Percentiles rank a stretch among this genome's conserved stretches.
These are phyloP conservation scores for Entomobrya multifasciata DNA, from an alignment of 2,888 invertebrate species.

Conservation along the genomic window DNA sequence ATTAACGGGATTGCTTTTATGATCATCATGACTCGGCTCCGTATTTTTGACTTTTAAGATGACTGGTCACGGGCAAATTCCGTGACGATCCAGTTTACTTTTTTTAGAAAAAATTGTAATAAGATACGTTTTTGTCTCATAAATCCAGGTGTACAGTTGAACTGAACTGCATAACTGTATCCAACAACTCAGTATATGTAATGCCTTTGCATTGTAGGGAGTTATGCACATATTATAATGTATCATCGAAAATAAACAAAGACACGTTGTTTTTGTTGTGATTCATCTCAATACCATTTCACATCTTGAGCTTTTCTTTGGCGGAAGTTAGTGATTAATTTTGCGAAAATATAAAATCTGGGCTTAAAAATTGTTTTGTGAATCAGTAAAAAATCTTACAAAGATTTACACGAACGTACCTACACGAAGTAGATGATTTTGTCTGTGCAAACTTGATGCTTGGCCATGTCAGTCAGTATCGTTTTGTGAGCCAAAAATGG, in stretches of 20 bases:
- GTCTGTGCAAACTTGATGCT: no score
- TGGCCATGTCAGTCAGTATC: no score
- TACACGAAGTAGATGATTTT: no score
- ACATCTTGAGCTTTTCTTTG: neutral
- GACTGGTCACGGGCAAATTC: conserved; percentile 54
- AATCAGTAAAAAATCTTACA: no score
- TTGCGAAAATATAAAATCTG: no score
- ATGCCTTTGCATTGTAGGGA: no score
- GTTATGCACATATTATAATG: no score
- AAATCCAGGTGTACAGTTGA: conserved; percentile 58
- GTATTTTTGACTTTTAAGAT: conserved; percentile 35
- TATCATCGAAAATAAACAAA: neutral
- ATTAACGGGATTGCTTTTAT: conserved; percentile 63
- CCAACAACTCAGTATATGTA: no score
- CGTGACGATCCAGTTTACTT: conserved; percentile 54
- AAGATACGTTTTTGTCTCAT: neutral
- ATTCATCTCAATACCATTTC: neutral
- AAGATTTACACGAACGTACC: no score
- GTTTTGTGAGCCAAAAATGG: neutral
- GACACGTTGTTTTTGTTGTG: neutral
- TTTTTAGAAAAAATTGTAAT: conserved; percentile 3
- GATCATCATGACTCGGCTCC: conserved; percentile 22
- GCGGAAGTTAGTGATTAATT: neutral
- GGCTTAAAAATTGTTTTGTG: no score
- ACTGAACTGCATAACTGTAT: no score